A percentile compares a stretch with the other conserved stretches of the same genome.
These are phyloP conservation scores for Epinotia demarniana DNA, from an alignment of 2,888 invertebrate species.

Conservation along the genomic window DNA sequence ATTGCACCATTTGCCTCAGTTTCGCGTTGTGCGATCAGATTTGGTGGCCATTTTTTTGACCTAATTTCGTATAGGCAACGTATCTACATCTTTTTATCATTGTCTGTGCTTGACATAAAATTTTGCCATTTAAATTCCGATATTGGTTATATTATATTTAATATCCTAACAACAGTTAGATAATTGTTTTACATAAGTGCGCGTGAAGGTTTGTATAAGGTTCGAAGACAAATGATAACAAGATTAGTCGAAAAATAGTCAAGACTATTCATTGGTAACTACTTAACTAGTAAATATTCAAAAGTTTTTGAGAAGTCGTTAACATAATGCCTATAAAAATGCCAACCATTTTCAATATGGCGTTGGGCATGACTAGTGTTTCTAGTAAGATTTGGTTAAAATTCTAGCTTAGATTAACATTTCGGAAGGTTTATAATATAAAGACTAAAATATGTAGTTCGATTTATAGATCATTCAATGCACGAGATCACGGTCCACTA, in stretches of 20 bases:
- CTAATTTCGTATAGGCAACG: no score
- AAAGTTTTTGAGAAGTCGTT: constrained; percentile 1
- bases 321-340: constrained; percentile 24
- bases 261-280: constrained; percentile 5
- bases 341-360: constrained; percentile 49
- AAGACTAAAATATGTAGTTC: not conserved
- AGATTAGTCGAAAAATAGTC: constrained; percentile 13
- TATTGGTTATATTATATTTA: not conserved
- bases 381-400: constrained; percentile 57
- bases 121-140: not conserved
- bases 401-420: constrained; percentile 28
- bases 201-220: constrained; percentile 17
- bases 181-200: constrained; percentile 1
- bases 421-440: not conserved
- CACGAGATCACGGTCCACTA: not conserved
- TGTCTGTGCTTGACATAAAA: not conserved
- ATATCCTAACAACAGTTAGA: not conserved
- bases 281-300: not conserved
- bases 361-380: constrained; percentile 63
- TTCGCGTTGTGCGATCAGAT: no score
- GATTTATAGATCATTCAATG: not conserved
- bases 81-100: no score
- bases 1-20: no score
- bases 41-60: no score
- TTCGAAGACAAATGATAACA: constrained; percentile 1